Percentiles rank a stretch among this genome's conserved stretches.
Conservation (phyloP, 1,140 invertebrate species). For the Chlorops oryzae region DNA sequence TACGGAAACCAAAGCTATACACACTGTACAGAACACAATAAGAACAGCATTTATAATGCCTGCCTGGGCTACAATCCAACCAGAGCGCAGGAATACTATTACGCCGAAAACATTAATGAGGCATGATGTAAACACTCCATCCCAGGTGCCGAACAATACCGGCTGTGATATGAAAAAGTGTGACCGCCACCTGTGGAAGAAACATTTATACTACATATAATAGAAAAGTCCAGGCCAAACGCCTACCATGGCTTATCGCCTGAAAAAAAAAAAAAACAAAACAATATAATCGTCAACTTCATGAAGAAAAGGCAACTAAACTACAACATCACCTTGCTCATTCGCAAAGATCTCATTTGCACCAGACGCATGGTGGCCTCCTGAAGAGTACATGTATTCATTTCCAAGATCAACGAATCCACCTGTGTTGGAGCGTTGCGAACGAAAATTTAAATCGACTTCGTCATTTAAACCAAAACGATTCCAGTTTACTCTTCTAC, state of each 20-base stretch:
- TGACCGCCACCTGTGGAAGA: conserved; percentile 75
- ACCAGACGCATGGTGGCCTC: conserved; percentile 74
- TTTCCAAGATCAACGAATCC: conserved; percentile 66
- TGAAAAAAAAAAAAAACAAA: background rate
- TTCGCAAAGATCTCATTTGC: conserved; percentile 84
- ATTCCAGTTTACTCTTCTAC: conserved; percentile 31
- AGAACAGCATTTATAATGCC: conserved; percentile 82
- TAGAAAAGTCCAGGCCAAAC: background rate
- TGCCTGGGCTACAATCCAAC: conserved; percentile 95
- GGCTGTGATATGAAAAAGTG: conserved; percentile 91
- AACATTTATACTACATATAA: background rate
- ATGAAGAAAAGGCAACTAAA: background rate
- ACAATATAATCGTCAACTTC: background rate
- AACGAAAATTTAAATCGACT: conserved; percentile 42
- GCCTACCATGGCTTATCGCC: conserved; percentile 47
- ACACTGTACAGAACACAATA: conserved; percentile 78
- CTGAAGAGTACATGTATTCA: conserved; percentile 65
- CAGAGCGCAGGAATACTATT: conserved; percentile 91
- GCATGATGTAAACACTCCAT: conserved; percentile 78
- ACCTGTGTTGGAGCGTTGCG: conserved; percentile 53
- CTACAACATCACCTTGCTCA: conserved; percentile 75
- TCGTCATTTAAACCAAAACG: conserved; percentile 44
- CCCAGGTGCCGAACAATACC: conserved; percentile 94
- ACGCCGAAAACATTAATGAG: conserved; percentile 97
- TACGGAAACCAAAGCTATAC: conserved; percentile 82